Conservation (phyloP, 2,888 invertebrate species). For the Syrista parreyssii region DNA sequence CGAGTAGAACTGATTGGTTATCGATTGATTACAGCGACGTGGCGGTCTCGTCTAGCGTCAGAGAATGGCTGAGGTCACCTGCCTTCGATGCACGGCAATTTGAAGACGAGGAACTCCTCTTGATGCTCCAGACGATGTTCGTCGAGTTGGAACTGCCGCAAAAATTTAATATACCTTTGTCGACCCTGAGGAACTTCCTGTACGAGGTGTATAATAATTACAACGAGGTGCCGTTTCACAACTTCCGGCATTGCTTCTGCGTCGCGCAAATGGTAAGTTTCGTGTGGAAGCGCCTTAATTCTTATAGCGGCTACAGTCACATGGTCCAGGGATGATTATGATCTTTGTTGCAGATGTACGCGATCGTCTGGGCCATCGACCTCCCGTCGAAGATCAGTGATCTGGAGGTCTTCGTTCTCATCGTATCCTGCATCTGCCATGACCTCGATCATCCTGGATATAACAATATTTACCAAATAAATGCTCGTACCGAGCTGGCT, state of each 20-base stretch:
- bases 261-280: slow-evolving; percentile 85
- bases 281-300: background rate
- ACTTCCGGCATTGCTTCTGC: slow-evolving; percentile 88
- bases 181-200: slow-evolving; percentile 77
- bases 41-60: slow-evolving; percentile 73
- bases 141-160: slow-evolving; percentile 79
- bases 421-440: slow-evolving; percentile 85
- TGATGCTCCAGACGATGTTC: slow-evolving; percentile 85
- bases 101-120: slow-evolving; percentile 83
- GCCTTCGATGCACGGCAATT: slow-evolving; percentile 86
- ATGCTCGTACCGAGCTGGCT: slow-evolving; percentile 85
- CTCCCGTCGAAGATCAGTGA: slow-evolving; percentile 77
- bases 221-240: slow-evolving; percentile 89
- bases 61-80: slow-evolving; percentile 74
- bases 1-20: background rate
- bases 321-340: background rate
- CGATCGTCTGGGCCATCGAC: slow-evolving; percentile 80
- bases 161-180: slow-evolving; percentile 80
- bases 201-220: slow-evolving; percentile 84
- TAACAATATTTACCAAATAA: slow-evolving; percentile 85
- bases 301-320: background rate
- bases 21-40: slow-evolving; percentile 70
- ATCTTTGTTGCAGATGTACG: slow-evolving; percentile 76
- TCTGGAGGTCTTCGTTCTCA: slow-evolving; percentile 79
- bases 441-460: slow-evolving; percentile 84